A percentile compares a stretch with the other conserved stretches of the same genome.
Conservation (phyloP, 1,140 invertebrate species). For the Oedothorax gibbosus region DNA sequence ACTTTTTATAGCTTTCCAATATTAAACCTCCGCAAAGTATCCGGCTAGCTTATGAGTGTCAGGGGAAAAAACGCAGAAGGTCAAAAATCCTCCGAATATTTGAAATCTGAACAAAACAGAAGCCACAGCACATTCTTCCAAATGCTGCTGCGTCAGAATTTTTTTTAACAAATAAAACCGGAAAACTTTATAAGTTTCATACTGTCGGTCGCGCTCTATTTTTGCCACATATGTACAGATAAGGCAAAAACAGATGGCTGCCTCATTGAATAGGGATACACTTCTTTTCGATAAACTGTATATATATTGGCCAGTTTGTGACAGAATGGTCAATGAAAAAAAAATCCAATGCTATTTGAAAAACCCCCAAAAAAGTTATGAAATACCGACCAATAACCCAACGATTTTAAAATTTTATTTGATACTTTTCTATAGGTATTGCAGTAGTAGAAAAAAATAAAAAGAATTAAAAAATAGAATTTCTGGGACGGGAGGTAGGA, state of each 20-base stretch:
- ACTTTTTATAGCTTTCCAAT: too few species aligned
- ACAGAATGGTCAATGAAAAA: conserved; percentile 43
- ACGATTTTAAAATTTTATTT: conserved; percentile 41
- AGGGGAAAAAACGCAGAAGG: too few species aligned
- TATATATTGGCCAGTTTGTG: conserved; percentile 59
- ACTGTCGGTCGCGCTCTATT: conserved; percentile 29
- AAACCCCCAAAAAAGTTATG: neutral
- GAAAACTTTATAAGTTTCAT: conserved; percentile 29
- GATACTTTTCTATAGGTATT: conserved; percentile 33
- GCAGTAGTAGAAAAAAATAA: neutral
- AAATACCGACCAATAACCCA: conserved; percentile 33
- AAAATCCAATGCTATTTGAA: conserved; percentile 12
- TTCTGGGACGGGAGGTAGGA: neutral
- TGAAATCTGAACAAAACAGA: neutral
- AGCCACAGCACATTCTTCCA: neutral
- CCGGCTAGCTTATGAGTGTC: too few species aligned
- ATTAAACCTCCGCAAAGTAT: too few species aligned
- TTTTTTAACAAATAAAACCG: neutral
- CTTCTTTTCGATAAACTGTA: conserved; percentile 39
- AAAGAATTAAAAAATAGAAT: neutral
- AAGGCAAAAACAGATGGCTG: conserved; percentile 54
- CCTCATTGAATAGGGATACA: conserved; percentile 57
- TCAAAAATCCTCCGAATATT: neutral
- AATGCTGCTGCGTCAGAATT: neutral
- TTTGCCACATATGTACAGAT: conserved; percentile 25